Evolutionary conservation across 1,140 invertebrate genomes (phyloP).

Genomic region (Bombus pyrosoma): DNA sequence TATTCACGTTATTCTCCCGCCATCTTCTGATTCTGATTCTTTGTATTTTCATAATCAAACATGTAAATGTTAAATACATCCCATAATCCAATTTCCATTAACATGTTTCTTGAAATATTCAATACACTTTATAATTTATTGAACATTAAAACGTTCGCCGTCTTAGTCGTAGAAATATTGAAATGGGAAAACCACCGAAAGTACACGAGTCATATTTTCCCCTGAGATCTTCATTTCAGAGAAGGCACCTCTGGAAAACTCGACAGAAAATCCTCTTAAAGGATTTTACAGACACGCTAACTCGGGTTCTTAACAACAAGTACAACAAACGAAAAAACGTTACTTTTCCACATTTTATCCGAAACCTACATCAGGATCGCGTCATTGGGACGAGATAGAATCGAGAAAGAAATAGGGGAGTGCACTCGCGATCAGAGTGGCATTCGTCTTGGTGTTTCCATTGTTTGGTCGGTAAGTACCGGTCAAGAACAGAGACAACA

Average conservation of each 20-base stretch:
- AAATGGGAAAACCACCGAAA: no score
- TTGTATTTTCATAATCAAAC: no score
- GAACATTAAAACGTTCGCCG: background rate
- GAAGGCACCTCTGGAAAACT: no score
- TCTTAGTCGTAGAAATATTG: no score
- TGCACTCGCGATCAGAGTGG: conserved; percentile 48
- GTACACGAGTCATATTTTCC: no score
- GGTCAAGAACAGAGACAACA: conserved; percentile 55
- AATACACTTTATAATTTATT: background rate
- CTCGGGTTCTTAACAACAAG: conserved; percentile 29
- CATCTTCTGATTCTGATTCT: no score
- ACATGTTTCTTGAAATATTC: background rate
- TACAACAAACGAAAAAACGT: conserved; percentile 16
- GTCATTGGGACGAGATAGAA: conserved; percentile 7
- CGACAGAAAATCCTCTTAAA: no score
- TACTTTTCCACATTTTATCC: conserved; percentile 1
- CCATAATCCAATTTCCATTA: no score
- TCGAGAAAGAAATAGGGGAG: background rate
- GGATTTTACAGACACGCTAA: background rate
- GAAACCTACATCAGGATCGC: conserved; percentile 29
- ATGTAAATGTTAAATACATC: no score
- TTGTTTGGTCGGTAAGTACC: conserved; percentile 54
- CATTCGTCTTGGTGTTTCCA: conserved; percentile 49
- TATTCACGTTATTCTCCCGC: no score
- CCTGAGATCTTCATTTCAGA: no score